Conservation (phyloP, 2,888 invertebrate genomes). For the Hybos culiciformis region DNA sequence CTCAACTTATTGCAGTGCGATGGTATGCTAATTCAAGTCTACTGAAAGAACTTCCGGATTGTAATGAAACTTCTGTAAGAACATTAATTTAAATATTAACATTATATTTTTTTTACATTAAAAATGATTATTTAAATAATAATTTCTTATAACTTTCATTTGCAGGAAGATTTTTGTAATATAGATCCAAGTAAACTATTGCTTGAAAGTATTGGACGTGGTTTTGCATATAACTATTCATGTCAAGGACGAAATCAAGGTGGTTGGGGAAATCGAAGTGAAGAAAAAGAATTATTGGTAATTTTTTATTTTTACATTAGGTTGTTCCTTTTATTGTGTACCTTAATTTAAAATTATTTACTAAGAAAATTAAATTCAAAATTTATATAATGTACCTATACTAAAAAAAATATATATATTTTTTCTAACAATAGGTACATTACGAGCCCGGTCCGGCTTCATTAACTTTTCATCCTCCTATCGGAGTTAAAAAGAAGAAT, state of each 20-base stretch:
- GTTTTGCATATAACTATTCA: slow-evolving; percentile 87
- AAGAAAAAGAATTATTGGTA: slow-evolving; percentile 63
- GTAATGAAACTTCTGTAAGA: slow-evolving; percentile 35
- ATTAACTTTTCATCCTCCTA: slow-evolving; percentile 55
- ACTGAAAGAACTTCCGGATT: slow-evolving; percentile 74
- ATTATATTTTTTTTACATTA: background rate
- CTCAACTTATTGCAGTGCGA: slow-evolving; percentile 55
- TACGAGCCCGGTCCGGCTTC: slow-evolving; percentile 75
- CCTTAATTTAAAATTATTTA: slow-evolving; percentile 2
- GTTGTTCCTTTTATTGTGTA: background rate
- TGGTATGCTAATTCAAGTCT: slow-evolving; percentile 78
- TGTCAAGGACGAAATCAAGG: slow-evolving; percentile 82
- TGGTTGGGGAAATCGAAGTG: slow-evolving; percentile 73
- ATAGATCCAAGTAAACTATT: slow-evolving; percentile 76
- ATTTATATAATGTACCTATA: slow-evolving; percentile 3
- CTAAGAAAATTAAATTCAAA: background rate
- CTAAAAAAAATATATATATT: slow-evolving; percentile 38
- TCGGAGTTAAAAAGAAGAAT: slow-evolving; percentile 69
- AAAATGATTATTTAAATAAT: background rate
- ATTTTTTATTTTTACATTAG: no score
- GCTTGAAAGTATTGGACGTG: slow-evolving; percentile 71
- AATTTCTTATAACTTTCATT: background rate
- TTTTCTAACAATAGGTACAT: slow-evolving; percentile 22
- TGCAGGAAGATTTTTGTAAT: slow-evolving; percentile 55
- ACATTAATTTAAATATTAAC: background rate